Percentiles rank a stretch among this genome's conserved stretches.
Conservation (phyloP, 2,888 invertebrate species). For the Lobophora halterata region DNA sequence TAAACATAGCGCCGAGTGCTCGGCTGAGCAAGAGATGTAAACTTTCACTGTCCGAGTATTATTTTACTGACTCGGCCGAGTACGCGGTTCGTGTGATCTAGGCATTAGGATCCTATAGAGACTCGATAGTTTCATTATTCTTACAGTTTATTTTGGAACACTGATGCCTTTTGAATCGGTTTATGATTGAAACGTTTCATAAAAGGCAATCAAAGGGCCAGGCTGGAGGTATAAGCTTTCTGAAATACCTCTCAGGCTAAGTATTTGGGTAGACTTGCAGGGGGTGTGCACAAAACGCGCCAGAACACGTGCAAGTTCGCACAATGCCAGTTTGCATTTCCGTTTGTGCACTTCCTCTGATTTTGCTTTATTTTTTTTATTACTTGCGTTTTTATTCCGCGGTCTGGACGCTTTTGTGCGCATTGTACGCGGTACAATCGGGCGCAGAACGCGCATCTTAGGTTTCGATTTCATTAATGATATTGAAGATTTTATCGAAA, state of each 20-base stretch:
- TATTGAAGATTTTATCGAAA: slow-evolving; percentile 75
- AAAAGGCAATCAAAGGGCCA: slow-evolving; percentile 3
- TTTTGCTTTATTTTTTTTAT: slow-evolving; percentile 78
- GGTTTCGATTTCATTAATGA: slow-evolving; percentile 80
- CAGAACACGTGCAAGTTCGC: slow-evolving; percentile 79
- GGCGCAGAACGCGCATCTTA: slow-evolving; percentile 65
- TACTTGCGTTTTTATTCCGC: slow-evolving; percentile 59
- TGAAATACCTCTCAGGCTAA: slow-evolving; percentile 27
- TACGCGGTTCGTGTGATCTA: too few species aligned
- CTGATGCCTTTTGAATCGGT: too few species aligned
- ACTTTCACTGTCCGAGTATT: too few species aligned
- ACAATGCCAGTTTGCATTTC: slow-evolving; percentile 80
- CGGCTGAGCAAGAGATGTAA: too few species aligned
- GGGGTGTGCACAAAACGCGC: slow-evolving; percentile 68
- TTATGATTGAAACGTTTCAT: neutral
- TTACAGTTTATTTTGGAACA: too few species aligned
- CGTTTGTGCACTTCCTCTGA: slow-evolving; percentile 78
- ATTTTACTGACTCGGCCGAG: too few species aligned
- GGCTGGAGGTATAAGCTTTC: slow-evolving; percentile 1
- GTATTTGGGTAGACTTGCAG: slow-evolving; percentile 54
- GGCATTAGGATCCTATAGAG: too few species aligned
- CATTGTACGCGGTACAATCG: slow-evolving; percentile 72
- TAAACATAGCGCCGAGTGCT: too few species aligned
- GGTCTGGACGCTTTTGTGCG: slow-evolving; percentile 69
- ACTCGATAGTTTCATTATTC: too few species aligned